Evolutionary conservation across 2,888 invertebrate genomes (phyloP).

Genomic region (Andrena bicolor): DNA sequence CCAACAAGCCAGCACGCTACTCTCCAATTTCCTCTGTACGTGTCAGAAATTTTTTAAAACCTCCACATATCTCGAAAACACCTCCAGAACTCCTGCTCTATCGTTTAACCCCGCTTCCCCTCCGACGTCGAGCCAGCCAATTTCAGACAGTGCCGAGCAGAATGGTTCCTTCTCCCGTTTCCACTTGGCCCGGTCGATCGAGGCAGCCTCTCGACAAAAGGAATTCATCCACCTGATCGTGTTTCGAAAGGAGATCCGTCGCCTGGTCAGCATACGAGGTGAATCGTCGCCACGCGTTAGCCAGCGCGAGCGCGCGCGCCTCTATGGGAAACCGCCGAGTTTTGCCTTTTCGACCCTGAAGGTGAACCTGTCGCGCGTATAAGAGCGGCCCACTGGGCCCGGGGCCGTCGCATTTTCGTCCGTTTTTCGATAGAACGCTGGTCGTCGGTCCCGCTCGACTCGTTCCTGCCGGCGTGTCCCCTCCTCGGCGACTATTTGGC

Average conservation of each 20-base stretch:
- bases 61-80: background rate
- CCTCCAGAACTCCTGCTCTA: background rate
- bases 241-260: background rate
- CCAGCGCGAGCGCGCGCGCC: conserved; percentile 7
- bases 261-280: background rate
- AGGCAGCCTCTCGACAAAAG: background rate
- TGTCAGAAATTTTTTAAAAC: background rate
- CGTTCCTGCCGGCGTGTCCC: conserved; percentile 2
- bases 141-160: conserved; percentile 3
- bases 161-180: background rate
- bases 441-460: conserved; percentile 7
- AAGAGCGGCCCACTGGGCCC: conserved; percentile 59
- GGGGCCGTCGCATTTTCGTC: conserved; percentile 65
- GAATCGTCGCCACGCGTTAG: background rate
- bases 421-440: conserved; percentile 57
- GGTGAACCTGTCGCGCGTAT: conserved; percentile 54
- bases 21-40: too few relatives aligned
- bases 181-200: too few relatives aligned
- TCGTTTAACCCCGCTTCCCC: background rate
- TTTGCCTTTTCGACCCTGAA: conserved; percentile 55
- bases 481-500: background rate
- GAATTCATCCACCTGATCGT: background rate
- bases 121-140: conserved; percentile 7
- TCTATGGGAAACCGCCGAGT: conserved; percentile 41
- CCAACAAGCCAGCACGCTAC: background rate